Conservation (phyloP, 2,797 vertebrate genomes). For the Chaetodon trifasciatus region DNA sequence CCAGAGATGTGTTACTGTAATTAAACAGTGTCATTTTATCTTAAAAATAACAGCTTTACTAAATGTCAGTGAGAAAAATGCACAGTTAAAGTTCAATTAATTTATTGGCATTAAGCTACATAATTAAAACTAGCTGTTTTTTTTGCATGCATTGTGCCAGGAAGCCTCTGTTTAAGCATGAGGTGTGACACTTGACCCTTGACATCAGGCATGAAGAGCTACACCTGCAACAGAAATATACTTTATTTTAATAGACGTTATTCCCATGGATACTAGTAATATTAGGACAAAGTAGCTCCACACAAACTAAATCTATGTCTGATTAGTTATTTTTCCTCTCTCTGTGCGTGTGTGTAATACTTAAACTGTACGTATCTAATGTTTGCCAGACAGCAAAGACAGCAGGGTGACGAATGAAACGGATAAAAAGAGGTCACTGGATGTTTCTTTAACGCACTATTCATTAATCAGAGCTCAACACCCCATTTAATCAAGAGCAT, state of each 20-base stretch:
- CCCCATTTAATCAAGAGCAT: slow-evolving; percentile 50
- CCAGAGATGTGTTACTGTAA: neutral
- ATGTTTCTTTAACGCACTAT: slow-evolving; percentile 47
- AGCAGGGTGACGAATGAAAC: slow-evolving; percentile 51
- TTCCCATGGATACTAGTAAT: neutral
- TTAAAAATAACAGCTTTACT: neutral
- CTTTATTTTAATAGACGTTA: neutral
- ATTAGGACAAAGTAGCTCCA: slow-evolving; percentile 9
- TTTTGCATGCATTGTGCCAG: neutral
- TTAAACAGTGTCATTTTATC: neutral
- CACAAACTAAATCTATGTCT: slow-evolving; percentile 6
- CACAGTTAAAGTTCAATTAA: neutral
- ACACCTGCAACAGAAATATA: neutral
- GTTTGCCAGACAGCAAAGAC: slow-evolving; percentile 58
- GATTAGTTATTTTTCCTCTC: slow-evolving; percentile 39
- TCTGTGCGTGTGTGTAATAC: slow-evolving; percentile 22
- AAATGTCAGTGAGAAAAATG: neutral
- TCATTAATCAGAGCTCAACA: slow-evolving; percentile 59
- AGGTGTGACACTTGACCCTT: neutral
- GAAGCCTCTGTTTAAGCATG: neutral
- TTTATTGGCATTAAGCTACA: neutral
- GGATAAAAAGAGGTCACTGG: slow-evolving; percentile 54
- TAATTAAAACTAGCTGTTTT: neutral
- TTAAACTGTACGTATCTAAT: slow-evolving; percentile 40
- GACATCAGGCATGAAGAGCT: slow-evolving; percentile 1